A percentile compares a stretch with the other conserved stretches of the same genome.
These are phyloP conservation scores for Agapornis canus DNA, from an alignment of 2,797 vertebrate species.

Conservation along the genomic window DNA sequence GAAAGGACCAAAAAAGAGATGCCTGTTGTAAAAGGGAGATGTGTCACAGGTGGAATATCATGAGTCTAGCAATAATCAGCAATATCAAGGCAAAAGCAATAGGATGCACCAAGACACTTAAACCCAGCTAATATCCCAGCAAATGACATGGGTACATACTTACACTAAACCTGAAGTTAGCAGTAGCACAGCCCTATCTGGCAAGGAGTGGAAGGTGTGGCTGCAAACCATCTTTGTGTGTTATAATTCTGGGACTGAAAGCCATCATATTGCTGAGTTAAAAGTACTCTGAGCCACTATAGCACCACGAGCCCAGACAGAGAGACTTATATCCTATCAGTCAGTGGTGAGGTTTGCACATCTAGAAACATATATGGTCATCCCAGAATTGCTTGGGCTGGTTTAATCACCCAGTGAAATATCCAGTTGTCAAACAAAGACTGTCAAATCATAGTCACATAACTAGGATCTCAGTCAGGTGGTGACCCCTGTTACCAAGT, in stretches of 20 bases:
- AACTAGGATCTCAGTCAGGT: background rate
- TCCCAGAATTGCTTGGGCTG: background rate
- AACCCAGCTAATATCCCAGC: background rate
- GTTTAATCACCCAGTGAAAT: background rate
- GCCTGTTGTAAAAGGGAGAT: background rate
- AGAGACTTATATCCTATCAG: background rate
- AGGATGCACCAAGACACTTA: background rate
- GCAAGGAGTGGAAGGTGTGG: background rate
- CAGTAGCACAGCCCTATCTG: background rate
- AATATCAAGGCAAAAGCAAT: background rate
- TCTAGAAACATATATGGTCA: background rate
- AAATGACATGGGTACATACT: background rate
- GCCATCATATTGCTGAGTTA: background rate
- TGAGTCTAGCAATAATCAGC: background rate
- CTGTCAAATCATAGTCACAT: background rate
- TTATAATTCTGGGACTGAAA: background rate
- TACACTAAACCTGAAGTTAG: background rate
- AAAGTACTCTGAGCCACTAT: background rate
- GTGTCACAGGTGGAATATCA: background rate
- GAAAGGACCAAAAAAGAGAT: background rate
- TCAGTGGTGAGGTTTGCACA: background rate
- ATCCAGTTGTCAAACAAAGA: background rate
- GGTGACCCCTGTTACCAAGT: constrained; percentile 8
- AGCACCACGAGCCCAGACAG: background rate
- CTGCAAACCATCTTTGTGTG: background rate